Conservation (phyloP, 2,888 invertebrate genomes). For the Abscondita cerata region DNA sequence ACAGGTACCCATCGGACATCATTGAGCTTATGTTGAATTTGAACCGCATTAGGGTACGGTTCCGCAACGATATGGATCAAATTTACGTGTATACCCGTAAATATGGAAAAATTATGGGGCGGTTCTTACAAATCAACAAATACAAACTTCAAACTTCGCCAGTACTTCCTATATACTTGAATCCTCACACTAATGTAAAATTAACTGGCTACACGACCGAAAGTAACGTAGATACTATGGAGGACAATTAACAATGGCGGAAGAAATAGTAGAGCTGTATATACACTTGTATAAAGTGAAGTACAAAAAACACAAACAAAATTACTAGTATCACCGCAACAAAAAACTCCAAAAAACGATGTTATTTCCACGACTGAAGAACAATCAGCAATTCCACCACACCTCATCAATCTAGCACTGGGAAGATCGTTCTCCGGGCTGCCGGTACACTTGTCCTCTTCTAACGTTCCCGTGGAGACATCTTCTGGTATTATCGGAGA, state of each 20-base stretch:
- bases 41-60: too few species aligned
- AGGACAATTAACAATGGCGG: constrained; percentile 93
- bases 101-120: constrained; percentile 92
- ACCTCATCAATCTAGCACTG: constrained; percentile 89
- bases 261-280: constrained; percentile 97
- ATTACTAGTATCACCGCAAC: constrained; percentile 66
- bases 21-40: too few species aligned
- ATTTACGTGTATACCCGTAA: constrained; percentile 71
- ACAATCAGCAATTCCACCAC: constrained; percentile 48
- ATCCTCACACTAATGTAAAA: constrained; percentile 37
- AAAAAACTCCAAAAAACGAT: constrained; percentile 56
- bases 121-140: constrained; percentile 82
- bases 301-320: constrained; percentile 97
- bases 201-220: constrained; percentile 40
- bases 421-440: too few species aligned
- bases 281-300: constrained; percentile 99
- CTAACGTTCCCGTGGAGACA: too few species aligned
- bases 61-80: too few species aligned
- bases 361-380: constrained; percentile 52
- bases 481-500: too few species aligned
- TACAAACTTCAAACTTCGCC: constrained; percentile 73
- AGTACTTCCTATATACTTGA: constrained; percentile 40
- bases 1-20: too few species aligned
- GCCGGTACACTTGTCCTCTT: too few species aligned
- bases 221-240: constrained; percentile 59